Base-by-base conservation (phyloP, 2,888 invertebrate genomes). In the Drosophila subsilvestris region DNA sequence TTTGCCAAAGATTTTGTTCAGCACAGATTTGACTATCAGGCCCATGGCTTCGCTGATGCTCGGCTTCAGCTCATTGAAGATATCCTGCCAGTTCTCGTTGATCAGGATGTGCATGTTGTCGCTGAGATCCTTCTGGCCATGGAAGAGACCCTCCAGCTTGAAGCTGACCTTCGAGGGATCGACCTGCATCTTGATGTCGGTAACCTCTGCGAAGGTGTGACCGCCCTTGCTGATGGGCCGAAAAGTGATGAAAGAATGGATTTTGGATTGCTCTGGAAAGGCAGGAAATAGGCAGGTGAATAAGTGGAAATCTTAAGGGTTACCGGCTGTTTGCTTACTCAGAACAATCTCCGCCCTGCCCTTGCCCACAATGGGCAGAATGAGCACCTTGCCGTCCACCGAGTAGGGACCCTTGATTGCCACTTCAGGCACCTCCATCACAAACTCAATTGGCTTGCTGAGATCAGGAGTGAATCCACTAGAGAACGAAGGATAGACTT, bases 31-130 rank as follows among this genome's bases (percentile, higher is more conserved):
- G 17, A 91, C 88, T 27, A 93, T 88, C 25, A 84, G 72, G 1
- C 83, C 88, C 44, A 93, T 89, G 0, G 91, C 91, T 6, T 80
- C 79, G 27, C 90, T 74, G 5, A 93, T 90, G 1, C 90, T 79
- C 0, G 80, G 76, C 61, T 88, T 86, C 3, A 93, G 75, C 78
- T 93, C 93, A 20, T 67, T 72, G 47, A 91, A 92, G 43, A 93
- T 91, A 1, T 91, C 91, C 20, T 73, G 43, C 93, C 93, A 93
- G 79, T 93, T 93, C 37, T 93, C 92, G 73, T 93, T 91, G 50
- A 91, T 71, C 7, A 91, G 76, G 0, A 29, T 32, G 69, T 93
- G 93, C 90, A 93, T 91, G 32, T 88, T 92, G 7, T 92, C 91
- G 45, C 92, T 91, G 1, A 93, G 79, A 12, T 88, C 89, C 76